Evolutionary conservation across 2,113 vertebrate genomes (phyloP), one percentile per base, ranked within the genome.

Genomic region (Thryonomys swinderianus): DNA sequence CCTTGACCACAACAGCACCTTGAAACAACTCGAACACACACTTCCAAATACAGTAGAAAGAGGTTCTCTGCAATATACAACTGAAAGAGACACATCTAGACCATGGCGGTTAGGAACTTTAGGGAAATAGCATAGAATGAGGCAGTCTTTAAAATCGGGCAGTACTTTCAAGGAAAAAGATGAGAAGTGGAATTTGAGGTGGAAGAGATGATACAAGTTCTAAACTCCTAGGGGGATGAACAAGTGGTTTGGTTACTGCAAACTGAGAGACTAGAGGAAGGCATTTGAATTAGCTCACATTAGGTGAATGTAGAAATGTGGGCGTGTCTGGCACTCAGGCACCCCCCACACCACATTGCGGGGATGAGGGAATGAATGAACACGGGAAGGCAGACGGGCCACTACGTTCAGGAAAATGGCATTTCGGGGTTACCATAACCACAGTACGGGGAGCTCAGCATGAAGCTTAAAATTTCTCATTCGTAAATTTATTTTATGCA

Each of bases 401-500:
- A 2, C 13, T 11, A 7, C 16, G 3, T n/a, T 91, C 17, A 67
- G 64, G 45, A 30, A 76, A 78, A 69, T 14, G 51, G n/a, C 27
- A 67, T 40, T 55, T 83, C 20, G 13, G 40, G 20, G 48, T 81
- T 64, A 57, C 6, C n/a, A 7, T 30, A 42, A 27, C 59, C 3
- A 16, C 81, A 51, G 13, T 74, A 32, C 20, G 59, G n/a, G 13
- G 23, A 61, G 45, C n/a, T 76, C 32, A 71, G 71, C 37, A 30
- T 45, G 25, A 69, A 2, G 21, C 64, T 82, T 48, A 51, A 73
- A 86, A 48, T 42, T 78, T 55, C 37, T 76, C 71, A 74, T 74
- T 73, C 40, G 3, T 37, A 57, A 87, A 45, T 66, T 89, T 78
- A 92, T 42, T 83, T 95, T 78, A 48, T 66, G n/a, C 32, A 57